phyloP scores from a whole-genome alignment of 2,113 vertebrate species.

The Cavia aperea region DNA sequence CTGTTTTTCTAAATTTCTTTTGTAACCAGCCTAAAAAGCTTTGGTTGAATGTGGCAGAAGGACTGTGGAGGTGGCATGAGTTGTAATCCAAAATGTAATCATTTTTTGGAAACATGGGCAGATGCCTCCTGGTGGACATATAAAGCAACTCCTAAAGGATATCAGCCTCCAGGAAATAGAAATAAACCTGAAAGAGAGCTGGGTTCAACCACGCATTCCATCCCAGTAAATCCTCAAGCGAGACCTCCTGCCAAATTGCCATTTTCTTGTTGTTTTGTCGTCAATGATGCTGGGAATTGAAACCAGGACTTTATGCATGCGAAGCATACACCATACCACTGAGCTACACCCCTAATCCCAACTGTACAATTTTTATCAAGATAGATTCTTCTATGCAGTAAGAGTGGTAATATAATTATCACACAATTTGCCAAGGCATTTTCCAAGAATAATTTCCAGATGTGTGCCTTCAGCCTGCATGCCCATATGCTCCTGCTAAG shows the following conservation, averaged over 20 bases:
- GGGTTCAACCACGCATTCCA: neutral
- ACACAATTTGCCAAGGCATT: slow-evolving; percentile 11
- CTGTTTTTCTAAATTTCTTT: neutral
- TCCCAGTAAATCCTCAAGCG: neutral
- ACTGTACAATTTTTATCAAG: neutral
- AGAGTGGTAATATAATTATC: neutral
- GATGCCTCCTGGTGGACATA: slow-evolving; percentile 12
- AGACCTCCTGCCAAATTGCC: neutral
- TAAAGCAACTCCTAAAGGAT: neutral
- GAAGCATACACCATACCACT: too few relatives aligned
- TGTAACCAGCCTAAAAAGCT: neutral
- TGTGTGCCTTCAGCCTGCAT: neutral
- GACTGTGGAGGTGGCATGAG: neutral
- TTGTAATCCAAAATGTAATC: neutral
- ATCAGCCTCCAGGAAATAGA: neutral
- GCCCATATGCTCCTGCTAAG: neutral
- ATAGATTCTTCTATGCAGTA: neutral
- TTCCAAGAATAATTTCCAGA: slow-evolving; percentile 44
- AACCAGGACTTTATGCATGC: neutral
- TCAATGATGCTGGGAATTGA: neutral
- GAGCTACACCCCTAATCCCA: neutral
- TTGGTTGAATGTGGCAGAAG: neutral
- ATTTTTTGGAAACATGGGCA: neutral
- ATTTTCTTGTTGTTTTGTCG: neutral
- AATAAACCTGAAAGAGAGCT: neutral